These are phyloP conservation scores for Brachyistius frenatus DNA, from an alignment of 2,113 vertebrate species.

Conservation along the genomic window DNA sequence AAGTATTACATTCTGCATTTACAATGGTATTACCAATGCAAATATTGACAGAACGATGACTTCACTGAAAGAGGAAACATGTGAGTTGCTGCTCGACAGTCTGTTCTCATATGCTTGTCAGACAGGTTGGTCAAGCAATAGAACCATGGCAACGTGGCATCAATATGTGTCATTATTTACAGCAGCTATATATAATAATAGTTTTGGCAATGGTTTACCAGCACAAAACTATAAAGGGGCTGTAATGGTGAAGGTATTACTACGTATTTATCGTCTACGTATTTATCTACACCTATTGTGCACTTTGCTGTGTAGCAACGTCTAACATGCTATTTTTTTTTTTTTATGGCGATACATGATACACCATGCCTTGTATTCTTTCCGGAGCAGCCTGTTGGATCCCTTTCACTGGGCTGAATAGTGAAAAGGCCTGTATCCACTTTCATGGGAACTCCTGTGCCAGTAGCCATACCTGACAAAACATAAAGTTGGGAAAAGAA, in stretches of 20 bases:
- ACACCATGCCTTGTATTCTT: conserved; percentile 57
- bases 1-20: conserved; percentile 62
- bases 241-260: background rate
- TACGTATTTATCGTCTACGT: background rate
- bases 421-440: conserved; percentile 78
- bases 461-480: conserved; percentile 45
- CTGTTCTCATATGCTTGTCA: conserved; percentile 66
- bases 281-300: conserved; percentile 1
- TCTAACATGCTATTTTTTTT: conserved; percentile 56
- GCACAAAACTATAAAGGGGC: background rate
- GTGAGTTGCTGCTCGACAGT: conserved; percentile 63
- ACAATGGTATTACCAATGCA: conserved; percentile 76
- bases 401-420: conserved; percentile 66
- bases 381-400: conserved; percentile 48
- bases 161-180: conserved; percentile 51
- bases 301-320: conserved; percentile 16
- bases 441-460: conserved; percentile 79
- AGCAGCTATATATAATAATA: conserved; percentile 20
- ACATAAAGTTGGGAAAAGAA: conserved; percentile 27
- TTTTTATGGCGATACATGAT: conserved; percentile 69
- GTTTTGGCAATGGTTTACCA: conserved; percentile 54
- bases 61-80: conserved; percentile 81
- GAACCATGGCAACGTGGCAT: conserved; percentile 61
- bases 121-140: conserved; percentile 73
- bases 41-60: conserved; percentile 83